A percentile compares a stretch with the other conserved stretches of the same genome.
phyloP scores from a whole-genome alignment of 2,797 vertebrate genomes.

The Mycteria americana region DNA sequence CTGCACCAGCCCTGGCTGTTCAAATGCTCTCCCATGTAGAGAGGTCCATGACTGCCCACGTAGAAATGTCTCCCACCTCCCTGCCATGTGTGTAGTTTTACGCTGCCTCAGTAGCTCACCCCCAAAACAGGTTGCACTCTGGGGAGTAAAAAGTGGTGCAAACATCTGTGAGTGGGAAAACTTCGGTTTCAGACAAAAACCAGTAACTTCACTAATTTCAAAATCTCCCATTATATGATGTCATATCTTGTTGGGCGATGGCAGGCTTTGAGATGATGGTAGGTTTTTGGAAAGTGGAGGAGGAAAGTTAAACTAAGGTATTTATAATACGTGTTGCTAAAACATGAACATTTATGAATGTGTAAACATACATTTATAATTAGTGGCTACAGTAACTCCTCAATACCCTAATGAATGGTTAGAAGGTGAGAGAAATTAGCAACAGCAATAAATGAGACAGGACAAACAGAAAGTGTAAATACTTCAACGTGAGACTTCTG shows the following conservation, averaged over 20 bases:
- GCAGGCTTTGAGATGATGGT: background rate
- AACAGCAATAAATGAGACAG: background rate
- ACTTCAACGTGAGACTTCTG: background rate
- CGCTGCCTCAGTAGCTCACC: background rate
- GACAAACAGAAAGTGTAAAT: background rate
- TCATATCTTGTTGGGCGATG: background rate
- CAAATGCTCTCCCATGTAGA: background rate
- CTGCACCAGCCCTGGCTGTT: background rate
- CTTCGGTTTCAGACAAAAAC: background rate
- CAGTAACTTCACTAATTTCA: background rate
- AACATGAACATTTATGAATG: background rate
- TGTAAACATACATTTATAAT: background rate
- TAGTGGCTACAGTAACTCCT: background rate
- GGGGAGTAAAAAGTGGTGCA: background rate
- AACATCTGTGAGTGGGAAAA: background rate
- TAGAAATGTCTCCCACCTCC: background rate
- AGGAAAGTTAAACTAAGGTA: background rate
- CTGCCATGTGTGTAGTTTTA: background rate
- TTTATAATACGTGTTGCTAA: background rate
- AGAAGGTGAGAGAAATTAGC: background rate
- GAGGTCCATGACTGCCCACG: fast-evolving
- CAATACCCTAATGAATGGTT: background rate
- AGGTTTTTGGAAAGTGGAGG: background rate
- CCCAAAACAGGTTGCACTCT: background rate
- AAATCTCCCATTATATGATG: background rate